Evolutionary conservation across 1,140 invertebrate species (phyloP).

Genomic region (Portunus trituberculatus): DNA sequence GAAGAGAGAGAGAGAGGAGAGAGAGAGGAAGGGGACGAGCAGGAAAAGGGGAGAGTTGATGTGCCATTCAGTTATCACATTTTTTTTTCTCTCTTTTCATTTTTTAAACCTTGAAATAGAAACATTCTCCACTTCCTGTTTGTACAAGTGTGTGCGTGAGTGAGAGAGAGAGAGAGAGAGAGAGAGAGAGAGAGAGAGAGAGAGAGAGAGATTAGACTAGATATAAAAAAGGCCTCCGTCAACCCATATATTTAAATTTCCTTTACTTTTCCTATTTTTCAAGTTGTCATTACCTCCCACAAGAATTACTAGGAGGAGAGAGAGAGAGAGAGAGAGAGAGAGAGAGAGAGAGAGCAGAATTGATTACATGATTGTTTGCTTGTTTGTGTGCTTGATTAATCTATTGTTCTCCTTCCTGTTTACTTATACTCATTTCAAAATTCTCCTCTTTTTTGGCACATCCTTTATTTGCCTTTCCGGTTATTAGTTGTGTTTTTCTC

Average conservation of each 20-base stretch:
- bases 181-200: not conserved
- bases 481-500: too few species aligned
- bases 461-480: too few species aligned
- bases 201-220: not conserved
- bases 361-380: not conserved
- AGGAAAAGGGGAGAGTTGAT: not conserved
- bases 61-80: not conserved
- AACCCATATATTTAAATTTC: not conserved
- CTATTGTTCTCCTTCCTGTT: not conserved
- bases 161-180: not conserved
- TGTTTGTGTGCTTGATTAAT: not conserved
- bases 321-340: constrained; percentile 28
- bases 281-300: not conserved
- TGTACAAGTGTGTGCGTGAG: not conserved
- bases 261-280: not conserved
- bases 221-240: not conserved
- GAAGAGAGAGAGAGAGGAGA: not conserved
- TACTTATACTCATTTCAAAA: too few species aligned
- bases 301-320: not conserved
- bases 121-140: constrained; percentile 22
- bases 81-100: not conserved
- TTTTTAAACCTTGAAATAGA: not conserved
- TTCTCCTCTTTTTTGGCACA: too few species aligned
- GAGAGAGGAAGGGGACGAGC: not conserved
- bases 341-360: not conserved